Evolutionary conservation across 2,888 invertebrate species (phyloP), one percentile per base, ranked within the genome.

Genomic region (Dyspetes luteomarginatus): DNA sequence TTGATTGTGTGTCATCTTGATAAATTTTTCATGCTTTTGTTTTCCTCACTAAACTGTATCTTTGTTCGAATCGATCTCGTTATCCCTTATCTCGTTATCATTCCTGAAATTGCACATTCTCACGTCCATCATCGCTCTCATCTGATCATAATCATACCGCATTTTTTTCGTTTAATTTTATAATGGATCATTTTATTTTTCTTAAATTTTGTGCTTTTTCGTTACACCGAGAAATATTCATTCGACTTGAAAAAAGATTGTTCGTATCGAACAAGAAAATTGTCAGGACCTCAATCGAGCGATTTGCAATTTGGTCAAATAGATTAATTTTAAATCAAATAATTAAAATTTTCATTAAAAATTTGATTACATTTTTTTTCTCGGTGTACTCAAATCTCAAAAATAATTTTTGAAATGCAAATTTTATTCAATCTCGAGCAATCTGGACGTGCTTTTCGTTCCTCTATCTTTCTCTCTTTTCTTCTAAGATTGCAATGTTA

Each of bases 31-130:
- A 69, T 67, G 50, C 60, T 55, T 50, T 55, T 19, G 56, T 62
- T 28, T 30, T 45, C 22, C 12, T 56, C 43, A n/a, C 28, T 45
- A 71, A 79, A 60, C 65, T 78, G 48, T 41, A 64, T 55, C 17
- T 22, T 64, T 76, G n/a, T n/a, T n/a, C 65, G 58, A 76, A 81
- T 80, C 75, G 26, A 58, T 68, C 45, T 69, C n/a, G n/a, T 43
- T 12, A 36, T 75, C 72, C 50, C 15, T 72, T 43, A 75, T 75
- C 43, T 60, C 68, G 58, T 81, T 28, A 69, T 56, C 67, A 58
- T 75, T 75, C 62, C 68, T 48, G 43, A 67, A 62, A 81, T 81
- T 81, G 82, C 81, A 81, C 81, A 81, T 81, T 72, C 50, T 75
- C 71, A 67, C 45, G 41, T 55, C 60, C 19, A 30, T 62, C 58